Evolutionary conservation across 2,888 invertebrate species (phyloP), one percentile per base, ranked within the genome.

Genomic region (Polydrusus pterygomalis): DNA sequence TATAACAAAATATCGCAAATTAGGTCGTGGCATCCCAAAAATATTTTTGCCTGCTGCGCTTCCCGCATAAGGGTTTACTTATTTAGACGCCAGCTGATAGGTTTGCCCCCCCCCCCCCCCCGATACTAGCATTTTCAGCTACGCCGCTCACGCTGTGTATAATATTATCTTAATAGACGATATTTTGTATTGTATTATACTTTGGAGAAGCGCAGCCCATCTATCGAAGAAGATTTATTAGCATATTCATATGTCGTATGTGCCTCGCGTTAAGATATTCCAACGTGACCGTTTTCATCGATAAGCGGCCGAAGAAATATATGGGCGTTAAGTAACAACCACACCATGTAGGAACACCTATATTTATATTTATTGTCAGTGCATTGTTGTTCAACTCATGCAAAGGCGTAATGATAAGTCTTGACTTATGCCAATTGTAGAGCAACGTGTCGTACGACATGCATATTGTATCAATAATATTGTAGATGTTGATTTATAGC

Each of bases 261-360:
- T 67, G 51, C n/a, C 38, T 34, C 43, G 18, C 43, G 68, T 7
- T 68, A 68, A 68, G 43, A 56, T 56, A 68, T 73, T 62, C 67
- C 73, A 51, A 67, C 73, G 73, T 73, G 73, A 73, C 73, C 73
- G 18, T 73, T 73, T 73, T 73, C 73, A 73, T 73, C 73, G 73
- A 73, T 73, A 73, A 73, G 62, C 63, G 60, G 73, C 51, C 68
- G 73, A 73, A 68, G 67, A 73, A 73, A 73, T 60, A 65, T 73
- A 73, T 73, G 73, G 73, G 43, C 38, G 56, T 71, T 68, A 73
- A 34, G 58, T 68, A 73, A 45, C 56, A 73, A 73, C 47, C 60
- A 62, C 68, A 62, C 67, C 67, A 60, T 62, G 49, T 68, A 49
- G 18, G 68, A 9, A 40, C 17, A 68, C 38, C 73, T 73, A 49